Evolutionary conservation across 2,797 vertebrate genomes (phyloP), one percentile per base, ranked within the genome.

Genomic region (Poliocrania exsul): DNA sequence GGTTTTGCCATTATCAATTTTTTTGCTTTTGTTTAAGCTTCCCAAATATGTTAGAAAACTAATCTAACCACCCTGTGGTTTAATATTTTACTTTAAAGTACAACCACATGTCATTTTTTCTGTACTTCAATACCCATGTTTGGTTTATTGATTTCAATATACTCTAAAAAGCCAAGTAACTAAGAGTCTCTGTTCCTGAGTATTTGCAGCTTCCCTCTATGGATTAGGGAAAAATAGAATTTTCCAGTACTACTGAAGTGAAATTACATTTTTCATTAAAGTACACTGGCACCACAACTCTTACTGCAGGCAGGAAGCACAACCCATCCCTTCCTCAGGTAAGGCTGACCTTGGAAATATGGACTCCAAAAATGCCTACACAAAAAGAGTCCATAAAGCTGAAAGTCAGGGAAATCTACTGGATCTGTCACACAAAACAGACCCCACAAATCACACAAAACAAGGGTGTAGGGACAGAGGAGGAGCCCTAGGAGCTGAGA

Each of bases 101-200:
- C 70, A 85, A 86, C 38, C 83, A 73, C 24, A 62, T 58, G 42
- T 46, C n/a, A 73, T 93, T 75, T 92, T 90, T 21, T 54, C 50
- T 46, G 56, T n/a, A 89, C 92, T 96, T 96, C 92, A 96, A 96
- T 84, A 95, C 44, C 62, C 50, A 10, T 29, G 60, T 78, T 87
- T 92, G 92, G 21, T 60, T 95, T 91, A 91, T 92, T 64, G 80
- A 97, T 93, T 96, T 97, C 87, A 88, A 81, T 80, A 61, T 66
- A 95, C 73, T 89, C 92, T 91, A 91, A 93, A 64, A 97, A 96
- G 86, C 35, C 78, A 88, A 93, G 60, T 72, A 97, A 93, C 90
- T 90, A 57, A 95, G 19, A 86, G 77, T 47, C 54, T 77, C 64
- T 60, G 90, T 49, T 77, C 64, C 78, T 93, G 78, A 97, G 57